Evolutionary conservation across 2,888 invertebrate genomes (phyloP).

Genomic region (Dicyrtomina minuta): DNA sequence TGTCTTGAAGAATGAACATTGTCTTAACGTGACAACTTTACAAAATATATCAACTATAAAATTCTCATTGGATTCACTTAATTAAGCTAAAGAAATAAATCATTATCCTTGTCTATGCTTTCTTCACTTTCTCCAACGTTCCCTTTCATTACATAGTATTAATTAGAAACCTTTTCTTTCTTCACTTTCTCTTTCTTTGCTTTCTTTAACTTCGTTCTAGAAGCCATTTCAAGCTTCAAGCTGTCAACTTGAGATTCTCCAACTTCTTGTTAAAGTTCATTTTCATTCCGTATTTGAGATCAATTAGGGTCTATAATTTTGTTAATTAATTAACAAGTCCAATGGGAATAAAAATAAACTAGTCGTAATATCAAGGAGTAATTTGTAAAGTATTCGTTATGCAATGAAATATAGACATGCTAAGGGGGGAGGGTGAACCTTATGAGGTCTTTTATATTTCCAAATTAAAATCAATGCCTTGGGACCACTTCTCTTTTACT

Average conservation of each 20-base stretch:
- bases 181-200: background rate
- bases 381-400: too few relatives aligned
- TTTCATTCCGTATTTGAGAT: background rate
- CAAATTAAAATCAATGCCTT: too few relatives aligned
- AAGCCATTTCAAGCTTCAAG: background rate
- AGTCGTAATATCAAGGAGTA: too few relatives aligned
- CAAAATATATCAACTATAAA: conserved; percentile 2
- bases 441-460: too few relatives aligned
- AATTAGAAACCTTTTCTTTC: conserved; percentile 2
- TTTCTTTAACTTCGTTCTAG: background rate
- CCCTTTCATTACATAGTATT: background rate
- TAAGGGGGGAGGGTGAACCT: too few relatives aligned
- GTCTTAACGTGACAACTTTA: conserved; percentile 26
- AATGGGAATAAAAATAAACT: background rate
- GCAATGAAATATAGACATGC: too few relatives aligned
- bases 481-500: too few relatives aligned
- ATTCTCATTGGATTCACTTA: background rate
- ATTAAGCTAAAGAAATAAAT: conserved; percentile 20
- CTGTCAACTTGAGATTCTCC: too few relatives aligned
- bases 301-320: conserved; percentile 23
- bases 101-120: conserved; percentile 8
- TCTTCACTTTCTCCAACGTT: background rate
- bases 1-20: background rate
- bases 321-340: conserved; percentile 18
- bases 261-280: conserved; percentile 15